A percentile compares a stretch with the other conserved stretches of the same genome.
phyloP scores from a whole-genome alignment of 2,113 vertebrate genomes.

The Anarrhichthys ocellatus region DNA sequence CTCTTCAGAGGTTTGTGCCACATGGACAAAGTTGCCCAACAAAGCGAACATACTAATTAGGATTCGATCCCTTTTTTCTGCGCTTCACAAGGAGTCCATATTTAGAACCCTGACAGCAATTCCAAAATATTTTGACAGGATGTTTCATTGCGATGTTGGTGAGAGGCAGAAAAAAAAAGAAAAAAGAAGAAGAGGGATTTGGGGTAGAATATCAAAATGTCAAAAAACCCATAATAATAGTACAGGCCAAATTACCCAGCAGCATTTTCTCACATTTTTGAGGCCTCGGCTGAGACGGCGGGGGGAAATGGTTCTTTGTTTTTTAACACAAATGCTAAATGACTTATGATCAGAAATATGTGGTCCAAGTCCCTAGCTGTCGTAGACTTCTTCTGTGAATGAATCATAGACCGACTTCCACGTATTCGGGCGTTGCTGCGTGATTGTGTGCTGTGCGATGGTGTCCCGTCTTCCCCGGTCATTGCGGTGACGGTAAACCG shows the following conservation, averaged over 20 bases:
- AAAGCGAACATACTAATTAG: slow-evolving; percentile 74
- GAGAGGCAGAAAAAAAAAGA: slow-evolving; percentile 33
- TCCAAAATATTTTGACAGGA: slow-evolving; percentile 78
- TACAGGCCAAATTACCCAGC: slow-evolving; percentile 75
- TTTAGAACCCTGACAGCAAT: slow-evolving; percentile 72
- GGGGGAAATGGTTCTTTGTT: slow-evolving; percentile 66
- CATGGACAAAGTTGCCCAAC: slow-evolving; percentile 66
- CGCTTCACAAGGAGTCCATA: slow-evolving; percentile 54
- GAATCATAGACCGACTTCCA: slow-evolving; percentile 14
- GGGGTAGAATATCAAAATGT: slow-evolving; percentile 80
- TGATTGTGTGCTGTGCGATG: background rate
- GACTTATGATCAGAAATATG: background rate
- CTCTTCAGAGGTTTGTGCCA: slow-evolving; percentile 53
- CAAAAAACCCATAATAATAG: slow-evolving; percentile 77
- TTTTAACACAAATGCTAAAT: background rate
- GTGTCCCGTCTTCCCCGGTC: background rate
- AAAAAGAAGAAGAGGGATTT: slow-evolving; percentile 43
- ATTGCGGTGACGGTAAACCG: slow-evolving; percentile 12
- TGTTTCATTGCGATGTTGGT: slow-evolving; percentile 60
- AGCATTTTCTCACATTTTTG: slow-evolving; percentile 81
- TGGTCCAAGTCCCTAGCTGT: background rate
- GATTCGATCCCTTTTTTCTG: slow-evolving; percentile 57
- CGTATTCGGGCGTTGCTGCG: background rate
- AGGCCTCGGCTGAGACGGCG: slow-evolving; percentile 68
- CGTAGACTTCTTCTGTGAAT: slow-evolving; percentile 11